phyloP scores from a whole-genome alignment of 2,888 invertebrate genomes.

The Hydroisotoma schaefferi region DNA sequence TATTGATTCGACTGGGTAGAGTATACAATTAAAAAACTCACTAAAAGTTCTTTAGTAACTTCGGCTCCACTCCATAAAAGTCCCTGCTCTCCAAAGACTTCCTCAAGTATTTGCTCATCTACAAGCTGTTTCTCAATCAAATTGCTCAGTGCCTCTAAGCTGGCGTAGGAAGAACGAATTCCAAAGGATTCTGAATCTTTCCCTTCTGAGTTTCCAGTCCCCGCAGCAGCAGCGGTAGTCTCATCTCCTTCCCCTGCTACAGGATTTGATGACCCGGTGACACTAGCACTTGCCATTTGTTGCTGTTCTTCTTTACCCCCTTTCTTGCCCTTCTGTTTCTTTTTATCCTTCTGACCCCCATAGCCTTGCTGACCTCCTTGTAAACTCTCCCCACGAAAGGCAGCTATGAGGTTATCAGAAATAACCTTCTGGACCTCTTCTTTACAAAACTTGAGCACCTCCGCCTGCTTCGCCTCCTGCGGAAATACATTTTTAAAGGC shows the following conservation, averaged over 20 bases:
- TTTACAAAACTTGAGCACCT: slow-evolving; percentile 78
- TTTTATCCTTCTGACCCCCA: slow-evolving; percentile 30
- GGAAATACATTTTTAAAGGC: slow-evolving; percentile 78
- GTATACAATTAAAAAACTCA: slow-evolving; percentile 6
- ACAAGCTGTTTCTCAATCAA: slow-evolving; percentile 27
- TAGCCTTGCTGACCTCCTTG: neutral
- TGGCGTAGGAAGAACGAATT: slow-evolving; percentile 25
- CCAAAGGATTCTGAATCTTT: slow-evolving; percentile 32
- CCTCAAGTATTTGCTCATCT: slow-evolving; percentile 27
- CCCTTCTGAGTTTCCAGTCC: slow-evolving; percentile 1
- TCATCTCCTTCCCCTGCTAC: slow-evolving; percentile 3
- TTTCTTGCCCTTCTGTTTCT: slow-evolving; percentile 28
- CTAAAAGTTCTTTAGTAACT: slow-evolving; percentile 18
- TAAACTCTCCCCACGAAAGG: slow-evolving; percentile 7
- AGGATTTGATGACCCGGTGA: neutral
- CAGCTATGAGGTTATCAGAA: slow-evolving; percentile 19
- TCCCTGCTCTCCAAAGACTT: slow-evolving; percentile 25
- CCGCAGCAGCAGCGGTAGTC: neutral
- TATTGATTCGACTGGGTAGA: neutral
- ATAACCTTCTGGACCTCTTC: slow-evolving; percentile 64
- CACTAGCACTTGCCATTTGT: slow-evolving; percentile 2
- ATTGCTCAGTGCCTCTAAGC: slow-evolving; percentile 21
- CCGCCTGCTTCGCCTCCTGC: slow-evolving; percentile 65
- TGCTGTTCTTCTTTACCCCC: slow-evolving; percentile 1
- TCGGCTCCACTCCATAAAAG: slow-evolving; percentile 31